Percentiles rank a stretch among this genome's conserved stretches.
Conservation (phyloP, 1,140 invertebrate species). For the Brachionus paranguensis region DNA sequence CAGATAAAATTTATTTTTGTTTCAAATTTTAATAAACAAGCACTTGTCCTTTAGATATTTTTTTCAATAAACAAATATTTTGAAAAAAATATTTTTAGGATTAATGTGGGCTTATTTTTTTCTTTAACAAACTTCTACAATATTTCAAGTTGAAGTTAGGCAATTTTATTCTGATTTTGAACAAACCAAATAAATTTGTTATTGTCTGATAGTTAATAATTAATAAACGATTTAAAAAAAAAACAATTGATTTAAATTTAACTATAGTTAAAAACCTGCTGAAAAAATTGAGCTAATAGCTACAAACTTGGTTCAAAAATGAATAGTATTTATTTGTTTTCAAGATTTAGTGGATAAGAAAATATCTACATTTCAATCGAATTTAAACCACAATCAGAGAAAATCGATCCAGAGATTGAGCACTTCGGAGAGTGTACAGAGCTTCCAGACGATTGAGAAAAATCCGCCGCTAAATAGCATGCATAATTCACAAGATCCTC, state of each 20-base stretch:
- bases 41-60: not conserved
- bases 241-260: not conserved
- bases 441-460: not conserved
- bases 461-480: not conserved
- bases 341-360: slow-evolving; percentile 10
- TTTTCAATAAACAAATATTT: not conserved
- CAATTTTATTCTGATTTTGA: not conserved
- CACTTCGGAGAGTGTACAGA: not conserved
- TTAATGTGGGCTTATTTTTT: not conserved
- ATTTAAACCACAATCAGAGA: not conserved
- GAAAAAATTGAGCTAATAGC: not conserved
- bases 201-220: not conserved
- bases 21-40: not conserved
- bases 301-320: not conserved
- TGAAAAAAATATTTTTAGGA: not conserved
- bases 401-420: not conserved
- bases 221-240: not conserved
- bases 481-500: not conserved
- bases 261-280: not conserved
- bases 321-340: not conserved
- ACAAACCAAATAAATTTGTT: not conserved
- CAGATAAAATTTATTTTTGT: not conserved
- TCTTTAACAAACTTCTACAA: not conserved
- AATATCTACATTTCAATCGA: not conserved
- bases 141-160: not conserved